phyloP scores from a whole-genome alignment of 2,888 invertebrate genomes.

The Digitonthophagus gazella region DNA sequence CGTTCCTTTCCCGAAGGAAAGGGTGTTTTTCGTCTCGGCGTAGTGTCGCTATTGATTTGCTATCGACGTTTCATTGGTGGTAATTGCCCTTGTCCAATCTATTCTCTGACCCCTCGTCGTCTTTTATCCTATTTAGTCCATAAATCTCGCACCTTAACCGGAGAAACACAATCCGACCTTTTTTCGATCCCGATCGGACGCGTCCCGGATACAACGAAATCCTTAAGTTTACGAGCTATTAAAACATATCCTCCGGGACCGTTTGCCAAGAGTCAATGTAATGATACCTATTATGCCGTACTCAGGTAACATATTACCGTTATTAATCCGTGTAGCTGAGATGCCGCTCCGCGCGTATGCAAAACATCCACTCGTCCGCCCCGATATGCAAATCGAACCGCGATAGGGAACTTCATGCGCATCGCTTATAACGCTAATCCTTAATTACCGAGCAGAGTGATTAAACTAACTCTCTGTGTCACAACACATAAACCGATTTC shows the following conservation, averaged over 20 bases:
- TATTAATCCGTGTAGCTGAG: conserved; percentile 21
- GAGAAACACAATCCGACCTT: neutral
- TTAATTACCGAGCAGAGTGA: conserved; percentile 3
- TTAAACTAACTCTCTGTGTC: neutral
- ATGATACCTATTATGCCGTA: conserved; percentile 27
- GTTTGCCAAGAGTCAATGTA: conserved; percentile 19
- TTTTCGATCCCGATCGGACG: neutral
- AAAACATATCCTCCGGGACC: neutral
- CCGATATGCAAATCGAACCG: conserved; percentile 8
- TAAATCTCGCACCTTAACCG: neutral
- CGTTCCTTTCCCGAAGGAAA: too few relatives aligned
- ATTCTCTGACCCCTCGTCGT: neutral
- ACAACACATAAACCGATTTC: neutral
- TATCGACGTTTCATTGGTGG: neutral
- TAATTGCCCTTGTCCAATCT: neutral
- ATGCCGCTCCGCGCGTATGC: conserved; percentile 5
- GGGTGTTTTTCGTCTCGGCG: neutral
- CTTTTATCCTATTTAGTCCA: neutral
- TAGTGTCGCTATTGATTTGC: neutral
- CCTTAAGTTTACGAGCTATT: neutral
- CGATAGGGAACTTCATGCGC: neutral
- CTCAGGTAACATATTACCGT: conserved; percentile 28
- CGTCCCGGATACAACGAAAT: neutral
- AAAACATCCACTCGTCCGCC: conserved; percentile 5
- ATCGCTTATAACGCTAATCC: conserved; percentile 6